Percentiles rank a stretch among this genome's conserved stretches.
These are phyloP conservation scores for Pachycephala philippinensis DNA, from an alignment of 2,113 vertebrate genomes.

Conservation along the genomic window DNA sequence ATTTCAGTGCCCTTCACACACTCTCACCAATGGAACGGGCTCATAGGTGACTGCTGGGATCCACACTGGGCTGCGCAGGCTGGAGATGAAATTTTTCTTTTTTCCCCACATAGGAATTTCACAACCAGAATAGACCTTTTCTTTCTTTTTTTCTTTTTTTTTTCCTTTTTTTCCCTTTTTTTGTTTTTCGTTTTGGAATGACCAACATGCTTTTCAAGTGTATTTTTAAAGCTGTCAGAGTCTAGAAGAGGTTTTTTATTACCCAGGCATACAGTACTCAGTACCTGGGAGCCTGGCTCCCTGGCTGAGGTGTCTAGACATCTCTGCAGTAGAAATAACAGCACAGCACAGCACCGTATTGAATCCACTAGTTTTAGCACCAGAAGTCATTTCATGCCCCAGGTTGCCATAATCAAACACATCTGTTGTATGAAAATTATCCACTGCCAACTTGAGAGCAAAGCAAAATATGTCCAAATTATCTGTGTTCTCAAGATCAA, in stretches of 20 bases:
- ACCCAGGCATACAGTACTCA: background rate
- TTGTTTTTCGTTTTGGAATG: background rate
- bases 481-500: background rate
- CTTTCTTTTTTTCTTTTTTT: accelerated
- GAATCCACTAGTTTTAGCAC: background rate
- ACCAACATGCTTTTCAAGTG: background rate
- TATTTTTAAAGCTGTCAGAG: background rate
- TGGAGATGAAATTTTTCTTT: background rate
- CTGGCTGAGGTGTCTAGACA: conserved; percentile 34
- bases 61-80: background rate
- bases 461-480: background rate
- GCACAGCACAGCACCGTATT: background rate
- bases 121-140: background rate
- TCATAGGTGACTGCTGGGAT: accelerated
- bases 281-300: background rate
- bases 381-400: background rate
- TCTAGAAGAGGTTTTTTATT: background rate
- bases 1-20: background rate
- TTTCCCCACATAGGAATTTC: background rate
- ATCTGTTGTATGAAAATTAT: conserved; percentile 31
- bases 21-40: background rate
- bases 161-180: background rate
- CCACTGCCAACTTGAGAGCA: background rate
- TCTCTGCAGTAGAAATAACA: background rate
- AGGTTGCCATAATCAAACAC: conserved; percentile 4